Evolutionary conservation across 2,888 invertebrate species (phyloP), one percentile per base, ranked within the genome.

Genomic region (Rhagonycha lutea): DNA sequence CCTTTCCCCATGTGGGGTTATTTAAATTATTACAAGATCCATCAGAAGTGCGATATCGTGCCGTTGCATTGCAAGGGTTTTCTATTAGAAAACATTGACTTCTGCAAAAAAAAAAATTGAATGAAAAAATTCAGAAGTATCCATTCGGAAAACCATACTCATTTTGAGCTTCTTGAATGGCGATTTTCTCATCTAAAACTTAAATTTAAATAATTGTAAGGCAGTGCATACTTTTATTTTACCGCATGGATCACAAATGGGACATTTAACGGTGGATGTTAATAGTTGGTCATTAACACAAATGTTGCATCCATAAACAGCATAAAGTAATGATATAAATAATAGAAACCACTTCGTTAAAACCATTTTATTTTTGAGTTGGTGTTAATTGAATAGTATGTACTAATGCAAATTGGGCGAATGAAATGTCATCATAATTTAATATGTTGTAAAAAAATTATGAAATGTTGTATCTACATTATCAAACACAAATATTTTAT

Each of bases 11-110:
- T 10, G 90, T 89, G 0, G 93, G 90, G 75, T 91, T 87, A 8
- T 89, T 86, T 1, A 90, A 86, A 87, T 96, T 97, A 87, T 96
- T 97, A 85, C 97, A 98, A 10, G 93, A 92, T 0, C 97, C 97
- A 83, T 95, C 94, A 14, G 93, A 87, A 2, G 91, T 91, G 72
- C 96, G 90, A 86, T 94, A 96, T 72, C 90, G 91, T 0, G 86
- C 85, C 0, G 86, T 77, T 9, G 82, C 76, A 0, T 88, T 86
- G 80, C 92, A 93, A 0, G 82, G 72, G 0, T 89, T 89, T 1
- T 32, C 4, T 28, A 23, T 12, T 24, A 4, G 10, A 14, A 32
- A 69, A 14, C 69, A 69, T 29, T 62, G 18, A 18, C 3, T 23
- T 18, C 47, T 47, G 7, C 47, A n/a, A 47, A 47, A n/a, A 0